A percentile compares a stretch with the other conserved stretches of the same genome.
Evolutionary conservation across 2,797 vertebrate species (phyloP).

Genomic region (Menidia menidia): DNA sequence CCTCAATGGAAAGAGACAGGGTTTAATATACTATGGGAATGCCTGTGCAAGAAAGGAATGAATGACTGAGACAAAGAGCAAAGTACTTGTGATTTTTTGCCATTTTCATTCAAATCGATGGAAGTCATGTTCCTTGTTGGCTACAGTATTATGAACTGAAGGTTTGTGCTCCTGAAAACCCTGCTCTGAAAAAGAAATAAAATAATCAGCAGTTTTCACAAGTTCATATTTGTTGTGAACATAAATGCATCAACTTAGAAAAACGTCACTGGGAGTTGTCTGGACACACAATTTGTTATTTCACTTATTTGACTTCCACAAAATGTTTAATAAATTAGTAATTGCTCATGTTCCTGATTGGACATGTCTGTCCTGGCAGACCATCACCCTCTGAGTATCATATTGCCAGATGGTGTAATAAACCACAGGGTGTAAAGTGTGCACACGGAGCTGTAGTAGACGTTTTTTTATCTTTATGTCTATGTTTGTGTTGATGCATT

Average conservation of each 20-base stretch:
- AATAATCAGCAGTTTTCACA: too few species aligned
- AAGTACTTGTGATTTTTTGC: slow-evolving; percentile 28
- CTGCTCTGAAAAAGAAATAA: too few species aligned
- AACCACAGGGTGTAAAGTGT: slow-evolving; percentile 31
- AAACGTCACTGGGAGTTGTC: too few species aligned
- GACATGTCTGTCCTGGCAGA: slow-evolving; percentile 35
- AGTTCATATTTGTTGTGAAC: too few species aligned
- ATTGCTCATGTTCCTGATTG: slow-evolving; percentile 40
- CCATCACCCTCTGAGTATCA: slow-evolving; percentile 21
- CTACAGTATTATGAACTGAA: slow-evolving; percentile 43
- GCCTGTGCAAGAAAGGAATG: slow-evolving; percentile 24
- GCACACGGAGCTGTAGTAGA: slow-evolving; percentile 22
- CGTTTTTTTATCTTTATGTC: slow-evolving; percentile 36
- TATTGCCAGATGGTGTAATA: slow-evolving; percentile 33
- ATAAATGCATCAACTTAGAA: too few species aligned
- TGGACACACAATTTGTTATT: too few species aligned
- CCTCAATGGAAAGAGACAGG: slow-evolving; percentile 33
- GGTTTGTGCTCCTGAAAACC: slow-evolving; percentile 34
- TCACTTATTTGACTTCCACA: too few species aligned
- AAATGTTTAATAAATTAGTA: too few species aligned
- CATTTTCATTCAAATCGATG: slow-evolving; percentile 29
- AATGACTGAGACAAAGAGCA: slow-evolving; percentile 31
- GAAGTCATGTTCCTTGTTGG: not conserved
- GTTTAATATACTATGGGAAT: slow-evolving; percentile 30
- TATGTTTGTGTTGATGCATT: slow-evolving; percentile 35